Conservation (phyloP, 2,113 vertebrate genomes). For the Cisticola juncidis region DNA sequence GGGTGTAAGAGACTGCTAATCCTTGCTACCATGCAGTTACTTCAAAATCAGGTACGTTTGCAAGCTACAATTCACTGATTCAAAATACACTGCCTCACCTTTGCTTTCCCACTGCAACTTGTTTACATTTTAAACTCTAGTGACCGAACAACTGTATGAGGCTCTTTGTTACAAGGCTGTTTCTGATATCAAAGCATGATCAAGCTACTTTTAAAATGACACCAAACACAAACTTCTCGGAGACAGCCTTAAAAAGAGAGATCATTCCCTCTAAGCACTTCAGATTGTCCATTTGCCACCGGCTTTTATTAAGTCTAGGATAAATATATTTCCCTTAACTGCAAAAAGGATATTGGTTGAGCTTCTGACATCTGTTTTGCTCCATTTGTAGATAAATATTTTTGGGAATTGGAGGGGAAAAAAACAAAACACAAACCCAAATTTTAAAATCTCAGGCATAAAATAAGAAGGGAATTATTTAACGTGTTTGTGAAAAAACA, state of each 20-base stretch:
- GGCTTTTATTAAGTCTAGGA: constrained; percentile 8
- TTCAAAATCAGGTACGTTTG: constrained; percentile 61
- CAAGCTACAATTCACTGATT: constrained; percentile 64
- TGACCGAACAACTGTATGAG: constrained; percentile 39
- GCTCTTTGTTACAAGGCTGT: constrained; percentile 72
- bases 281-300: constrained; percentile 8
- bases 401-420: not conserved
- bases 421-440: not conserved
- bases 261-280: not conserved
- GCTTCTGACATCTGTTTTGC: not conserved
- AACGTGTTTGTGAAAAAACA: constrained; percentile 27
- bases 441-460: constrained; percentile 5
- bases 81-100: constrained; percentile 68
- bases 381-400: not conserved
- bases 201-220: constrained; percentile 56
- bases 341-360: constrained; percentile 7
- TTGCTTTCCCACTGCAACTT: constrained; percentile 78
- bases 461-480: not conserved
- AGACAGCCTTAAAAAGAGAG: constrained; percentile 42
- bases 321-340: constrained; percentile 42
- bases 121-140: constrained; percentile 51
- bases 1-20: constrained; percentile 72
- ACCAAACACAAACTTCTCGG: constrained; percentile 56
- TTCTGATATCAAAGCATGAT: constrained; percentile 72
- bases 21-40: constrained; percentile 87